Evolutionary conservation across 2,888 invertebrate genomes (phyloP).

Genomic region (Scaptomyza polygonia): DNA sequence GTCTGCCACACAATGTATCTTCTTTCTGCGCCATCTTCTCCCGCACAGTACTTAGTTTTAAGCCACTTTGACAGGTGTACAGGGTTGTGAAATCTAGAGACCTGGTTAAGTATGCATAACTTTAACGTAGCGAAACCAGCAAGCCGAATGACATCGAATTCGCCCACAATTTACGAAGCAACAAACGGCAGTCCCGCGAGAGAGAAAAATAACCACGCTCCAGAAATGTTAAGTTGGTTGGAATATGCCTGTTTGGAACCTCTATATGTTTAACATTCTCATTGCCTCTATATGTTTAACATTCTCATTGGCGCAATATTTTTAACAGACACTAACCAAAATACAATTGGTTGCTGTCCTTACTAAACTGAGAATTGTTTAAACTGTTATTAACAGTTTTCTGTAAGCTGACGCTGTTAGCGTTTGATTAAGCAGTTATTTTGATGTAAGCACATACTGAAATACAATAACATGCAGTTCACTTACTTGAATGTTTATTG

Average conservation of each 20-base stretch:
- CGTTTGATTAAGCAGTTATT: not conserved
- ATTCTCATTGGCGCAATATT: no score
- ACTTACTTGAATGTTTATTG: conserved; percentile 90
- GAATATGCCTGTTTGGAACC: no score
- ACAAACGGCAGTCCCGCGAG: no score
- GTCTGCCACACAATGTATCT: not conserved
- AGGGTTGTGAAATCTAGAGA: not conserved
- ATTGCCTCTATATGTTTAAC: no score
- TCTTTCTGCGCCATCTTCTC: no score
- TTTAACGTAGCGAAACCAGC: no score
- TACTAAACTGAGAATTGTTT: conserved; percentile 43
- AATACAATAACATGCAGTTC: not conserved
- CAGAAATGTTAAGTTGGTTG: no score
- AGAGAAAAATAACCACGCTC: no score
- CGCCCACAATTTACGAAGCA: no score
- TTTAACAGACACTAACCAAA: conserved; percentile 17
- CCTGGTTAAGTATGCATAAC: no score
- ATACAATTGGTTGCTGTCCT: conserved; percentile 45
- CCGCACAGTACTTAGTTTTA: conserved; percentile 20
- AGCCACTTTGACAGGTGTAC: conserved; percentile 12
- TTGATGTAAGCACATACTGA: not conserved
- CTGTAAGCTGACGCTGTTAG: not conserved
- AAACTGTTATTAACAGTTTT: conserved; percentile 28
- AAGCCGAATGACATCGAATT: no score
- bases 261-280: no score